A percentile compares a stretch with the other conserved stretches of the same genome.
These are phyloP conservation scores for Piezodorus guildinii DNA, from an alignment of 1,140 invertebrate genomes.

Conservation along the genomic window DNA sequence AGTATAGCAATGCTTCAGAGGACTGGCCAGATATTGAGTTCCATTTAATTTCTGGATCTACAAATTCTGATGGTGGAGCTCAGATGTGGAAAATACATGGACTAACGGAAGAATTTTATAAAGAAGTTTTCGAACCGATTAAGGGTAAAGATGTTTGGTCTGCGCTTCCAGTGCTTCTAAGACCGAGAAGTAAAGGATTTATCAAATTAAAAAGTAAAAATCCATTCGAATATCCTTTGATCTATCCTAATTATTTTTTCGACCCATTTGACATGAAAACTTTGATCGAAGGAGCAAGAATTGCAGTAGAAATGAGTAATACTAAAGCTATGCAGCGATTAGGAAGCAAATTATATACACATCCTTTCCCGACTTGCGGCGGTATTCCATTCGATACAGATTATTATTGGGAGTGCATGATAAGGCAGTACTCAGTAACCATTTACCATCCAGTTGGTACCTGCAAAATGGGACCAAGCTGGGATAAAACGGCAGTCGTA, in stretches of 20 bases:
- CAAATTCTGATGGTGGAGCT: constrained; percentile 73
- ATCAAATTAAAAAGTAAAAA: constrained; percentile 69
- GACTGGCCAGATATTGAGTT: constrained; percentile 88
- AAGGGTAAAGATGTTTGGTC: constrained; percentile 72
- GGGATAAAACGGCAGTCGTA: constrained; percentile 74
- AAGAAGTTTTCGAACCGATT: constrained; percentile 58
- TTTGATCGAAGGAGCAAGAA: constrained; percentile 72
- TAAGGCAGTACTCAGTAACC: constrained; percentile 63
- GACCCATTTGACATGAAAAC: constrained; percentile 67
- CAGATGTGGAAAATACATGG: constrained; percentile 74
- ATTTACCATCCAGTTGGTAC: constrained; percentile 83
- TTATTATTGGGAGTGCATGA: constrained; percentile 72
- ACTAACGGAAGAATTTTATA: constrained; percentile 56
- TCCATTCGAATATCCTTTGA: constrained; percentile 81
- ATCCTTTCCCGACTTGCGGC: constrained; percentile 57
- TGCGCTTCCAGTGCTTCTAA: constrained; percentile 73
- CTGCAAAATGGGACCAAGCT: constrained; percentile 82
- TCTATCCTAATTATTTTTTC: constrained; percentile 83
- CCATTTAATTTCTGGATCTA: constrained; percentile 82
- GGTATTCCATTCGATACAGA: constrained; percentile 54
- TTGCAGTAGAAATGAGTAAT: constrained; percentile 57
- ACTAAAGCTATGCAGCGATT: constrained; percentile 56
- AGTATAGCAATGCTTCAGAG: constrained; percentile 66
- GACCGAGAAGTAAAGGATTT: constrained; percentile 53
- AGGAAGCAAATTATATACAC: constrained; percentile 52